A percentile compares a stretch with the other conserved stretches of the same genome.
phyloP scores from a whole-genome alignment of 2,797 vertebrate species.

The Hozukius guyotensis region DNA sequence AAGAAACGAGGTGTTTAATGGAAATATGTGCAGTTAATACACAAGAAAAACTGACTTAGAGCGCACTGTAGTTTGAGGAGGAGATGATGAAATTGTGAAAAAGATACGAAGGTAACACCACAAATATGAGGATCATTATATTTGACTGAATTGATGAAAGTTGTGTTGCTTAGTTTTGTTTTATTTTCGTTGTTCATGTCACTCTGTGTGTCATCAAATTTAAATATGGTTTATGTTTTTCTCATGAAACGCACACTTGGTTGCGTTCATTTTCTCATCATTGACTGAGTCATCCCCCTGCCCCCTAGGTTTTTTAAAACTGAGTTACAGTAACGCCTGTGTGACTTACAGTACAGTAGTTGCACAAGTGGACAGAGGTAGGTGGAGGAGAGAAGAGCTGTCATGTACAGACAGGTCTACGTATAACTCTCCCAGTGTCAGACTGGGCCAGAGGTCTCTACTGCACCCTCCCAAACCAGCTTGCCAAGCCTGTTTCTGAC shows the following conservation, averaged over 20 bases:
- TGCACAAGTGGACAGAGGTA: slow-evolving; percentile 7
- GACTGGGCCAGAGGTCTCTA: slow-evolving; percentile 49
- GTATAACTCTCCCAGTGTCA: slow-evolving; percentile 13
- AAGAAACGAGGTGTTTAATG: background rate
- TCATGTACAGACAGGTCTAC: slow-evolving; percentile 48
- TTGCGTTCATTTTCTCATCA: slow-evolving; percentile 34
- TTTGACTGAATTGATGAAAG: background rate
- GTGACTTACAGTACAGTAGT: background rate
- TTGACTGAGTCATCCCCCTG: slow-evolving; percentile 36
- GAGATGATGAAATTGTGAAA: background rate
- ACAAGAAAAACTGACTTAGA: background rate
- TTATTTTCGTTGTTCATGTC: background rate
- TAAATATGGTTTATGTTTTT: slow-evolving; percentile 19
- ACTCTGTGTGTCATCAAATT: slow-evolving; percentile 25
- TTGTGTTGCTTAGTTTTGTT: background rate
- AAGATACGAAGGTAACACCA: background rate
- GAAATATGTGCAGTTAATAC: background rate
- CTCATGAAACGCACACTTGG: slow-evolving; percentile 6
- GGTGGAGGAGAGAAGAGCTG: background rate
- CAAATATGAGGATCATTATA: background rate
- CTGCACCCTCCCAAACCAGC: slow-evolving; percentile 56
- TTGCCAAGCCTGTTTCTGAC: slow-evolving; percentile 39
- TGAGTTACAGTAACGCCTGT: slow-evolving; percentile 42
- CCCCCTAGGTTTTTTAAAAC: background rate
- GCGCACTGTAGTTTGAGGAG: background rate